Base-by-base conservation (phyloP, 2,113 vertebrate species). In the Micromys minutus region DNA sequence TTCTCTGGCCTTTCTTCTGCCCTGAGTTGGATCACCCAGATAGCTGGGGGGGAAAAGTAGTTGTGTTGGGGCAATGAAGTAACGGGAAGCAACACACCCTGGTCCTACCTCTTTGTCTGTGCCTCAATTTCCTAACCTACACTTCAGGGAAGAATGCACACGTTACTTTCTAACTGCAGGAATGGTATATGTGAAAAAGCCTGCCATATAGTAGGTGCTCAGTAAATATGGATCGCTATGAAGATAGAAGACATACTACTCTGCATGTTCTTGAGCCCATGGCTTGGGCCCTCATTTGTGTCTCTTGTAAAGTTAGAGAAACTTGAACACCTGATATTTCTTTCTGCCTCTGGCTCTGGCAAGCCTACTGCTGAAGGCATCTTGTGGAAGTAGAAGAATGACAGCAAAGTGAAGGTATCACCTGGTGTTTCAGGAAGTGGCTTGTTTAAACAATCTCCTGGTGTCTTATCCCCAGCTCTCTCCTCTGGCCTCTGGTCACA, bases 281-380 rank as follows among this genome's bases (percentile, higher is more conserved):
- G 13, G 16, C 45, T 96, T 91, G 29, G 42, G 39, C 31, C 21
- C 26, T 94, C 63, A 71, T 36, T 86, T 85, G 84, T 17, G 29
- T 95, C 42, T 52, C 61, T 72, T 93, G 39, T 72, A 89, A 90
- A 95, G 91, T 65, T 69, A 75, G 24, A 34, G 72, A 55, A 57
- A 67, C 29, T 36, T 91, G 36, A 36, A 55, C 63, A 55, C 29
- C 8, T 89, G 24, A 12, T 7, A 71, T 91, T 93, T 34, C 34
- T 8, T 77, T 91, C 45, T 65, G 76, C 26, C 36, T 6, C 76
- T 84, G 42, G 47, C 72, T 34, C n/a, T 42, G 13, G 45, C 88
- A 31, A 90, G 76, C 85, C 45, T 92, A 72, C 57, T 90, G 34
- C 39, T 77, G 47, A 59, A 22, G 17, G 36, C 19, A 59, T 86